These are phyloP conservation scores for Masticophis lateralis DNA, from an alignment of 2,797 vertebrate genomes.

Conservation along the genomic window DNA sequence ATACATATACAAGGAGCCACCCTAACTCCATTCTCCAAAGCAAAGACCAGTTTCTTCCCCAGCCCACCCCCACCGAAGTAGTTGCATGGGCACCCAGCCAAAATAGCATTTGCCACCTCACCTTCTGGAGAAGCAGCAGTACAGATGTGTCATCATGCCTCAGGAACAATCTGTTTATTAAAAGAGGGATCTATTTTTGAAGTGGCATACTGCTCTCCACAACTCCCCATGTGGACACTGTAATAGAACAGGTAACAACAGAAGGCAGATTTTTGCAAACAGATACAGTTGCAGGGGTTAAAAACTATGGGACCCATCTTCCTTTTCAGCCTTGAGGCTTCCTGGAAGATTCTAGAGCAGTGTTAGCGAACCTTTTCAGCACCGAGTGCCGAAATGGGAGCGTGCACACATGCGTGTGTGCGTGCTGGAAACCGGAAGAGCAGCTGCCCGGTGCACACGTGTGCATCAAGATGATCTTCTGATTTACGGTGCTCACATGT, in stretches of 20 bases:
- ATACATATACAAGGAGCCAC: neutral
- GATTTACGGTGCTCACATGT: too few relatives aligned
- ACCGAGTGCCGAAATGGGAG: too few relatives aligned
- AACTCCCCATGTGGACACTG: neutral
- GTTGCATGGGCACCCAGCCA: neutral
- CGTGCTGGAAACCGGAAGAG: too few relatives aligned
- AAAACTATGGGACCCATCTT: neutral
- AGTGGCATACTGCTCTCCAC: neutral
- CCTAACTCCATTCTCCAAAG: neutral
- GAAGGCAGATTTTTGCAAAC: neutral
- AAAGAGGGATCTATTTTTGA: conserved; percentile 14
- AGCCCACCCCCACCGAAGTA: neutral
- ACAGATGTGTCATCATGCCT: conserved; percentile 4
- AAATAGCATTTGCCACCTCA: neutral
- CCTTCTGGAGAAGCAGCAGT: neutral
- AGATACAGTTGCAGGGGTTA: too few relatives aligned
- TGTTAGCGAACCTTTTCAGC: too few relatives aligned
- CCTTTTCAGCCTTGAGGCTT: too few relatives aligned
- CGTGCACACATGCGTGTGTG: too few relatives aligned
- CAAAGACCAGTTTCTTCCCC: neutral
- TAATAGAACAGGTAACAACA: neutral
- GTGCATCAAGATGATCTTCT: too few relatives aligned
- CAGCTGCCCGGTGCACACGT: too few relatives aligned
- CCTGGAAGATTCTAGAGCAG: too few relatives aligned
- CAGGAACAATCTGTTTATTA: conserved; percentile 15